A percentile compares a stretch with the other conserved stretches of the same genome.
Conservation (phyloP, 2,113 vertebrate genomes). For the Muscicapa adusta region DNA sequence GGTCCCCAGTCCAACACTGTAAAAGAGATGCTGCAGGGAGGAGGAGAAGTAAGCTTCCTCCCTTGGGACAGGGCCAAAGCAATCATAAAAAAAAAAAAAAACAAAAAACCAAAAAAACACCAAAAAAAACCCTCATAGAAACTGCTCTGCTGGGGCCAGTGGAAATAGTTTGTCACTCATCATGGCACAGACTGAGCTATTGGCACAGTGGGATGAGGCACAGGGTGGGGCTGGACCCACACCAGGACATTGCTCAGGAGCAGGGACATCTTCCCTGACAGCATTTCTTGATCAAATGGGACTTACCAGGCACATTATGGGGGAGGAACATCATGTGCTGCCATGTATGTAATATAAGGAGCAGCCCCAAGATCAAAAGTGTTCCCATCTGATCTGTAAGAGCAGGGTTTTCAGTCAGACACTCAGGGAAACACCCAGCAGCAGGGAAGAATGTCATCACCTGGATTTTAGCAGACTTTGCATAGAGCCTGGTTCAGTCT, state of each 20-base stretch:
- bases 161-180: neutral
- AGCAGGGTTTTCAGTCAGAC: neutral
- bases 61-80: neutral
- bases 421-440: neutral
- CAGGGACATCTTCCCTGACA: neutral
- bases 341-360: rapidly evolving
- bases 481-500: neutral
- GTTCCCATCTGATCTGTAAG: neutral
- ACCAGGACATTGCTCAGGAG: neutral
- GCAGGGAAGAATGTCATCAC: neutral
- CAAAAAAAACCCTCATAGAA: neutral
- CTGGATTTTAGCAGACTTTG: neutral
- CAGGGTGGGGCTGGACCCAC: neutral
- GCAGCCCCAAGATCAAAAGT: neutral
- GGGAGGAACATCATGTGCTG: rapidly evolving
- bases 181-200: neutral
- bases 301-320: rapidly evolving
- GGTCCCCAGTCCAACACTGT: neutral
- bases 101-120: too few species aligned
- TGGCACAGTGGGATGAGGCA: neutral
- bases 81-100: too few species aligned
- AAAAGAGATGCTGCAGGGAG: neutral
- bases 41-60: neutral
- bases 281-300: rapidly evolving
- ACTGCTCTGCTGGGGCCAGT: neutral